These are phyloP conservation scores for Rhingia rostrata DNA, from an alignment of 2,888 invertebrate genomes.

Conservation along the genomic window DNA sequence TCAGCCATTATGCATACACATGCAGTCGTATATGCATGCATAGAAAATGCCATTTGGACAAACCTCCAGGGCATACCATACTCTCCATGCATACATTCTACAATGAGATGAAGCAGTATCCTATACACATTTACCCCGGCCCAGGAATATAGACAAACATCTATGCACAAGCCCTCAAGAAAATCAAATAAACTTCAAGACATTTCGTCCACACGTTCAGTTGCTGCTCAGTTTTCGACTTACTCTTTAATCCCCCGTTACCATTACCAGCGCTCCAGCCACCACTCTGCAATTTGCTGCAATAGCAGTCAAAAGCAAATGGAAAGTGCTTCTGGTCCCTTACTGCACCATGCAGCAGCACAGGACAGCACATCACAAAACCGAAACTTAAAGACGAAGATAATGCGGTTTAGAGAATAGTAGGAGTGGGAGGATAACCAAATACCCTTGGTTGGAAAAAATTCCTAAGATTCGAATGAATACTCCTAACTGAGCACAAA, in stretches of 20 bases:
- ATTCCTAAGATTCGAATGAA: constrained; percentile 41
- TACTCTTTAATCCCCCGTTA: neutral
- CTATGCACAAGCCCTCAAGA: constrained; percentile 48
- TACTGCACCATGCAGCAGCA: constrained; percentile 3
- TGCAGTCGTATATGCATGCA: constrained; percentile 12
- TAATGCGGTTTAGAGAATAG: constrained; percentile 5
- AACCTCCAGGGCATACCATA: constrained; percentile 2
- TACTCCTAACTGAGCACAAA: constrained; percentile 2
- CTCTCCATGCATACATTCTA: neutral
- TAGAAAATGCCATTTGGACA: constrained; percentile 43
- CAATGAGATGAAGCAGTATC: constrained; percentile 14
- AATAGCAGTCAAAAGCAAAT: constrained; percentile 58
- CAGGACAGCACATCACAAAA: neutral
- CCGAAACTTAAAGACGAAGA: constrained; percentile 29
- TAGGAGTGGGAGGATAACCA: neutral
- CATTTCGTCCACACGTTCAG: constrained; percentile 61
- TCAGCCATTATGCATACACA: constrained; percentile 29
- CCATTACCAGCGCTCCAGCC: neutral
- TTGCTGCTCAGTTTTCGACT: constrained; percentile 45
- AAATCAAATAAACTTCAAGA: constrained; percentile 74
- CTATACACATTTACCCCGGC: constrained; percentile 6
- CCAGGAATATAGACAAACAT: constrained; percentile 53
- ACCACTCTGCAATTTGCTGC: constrained; percentile 49
- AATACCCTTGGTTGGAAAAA: constrained; percentile 13
- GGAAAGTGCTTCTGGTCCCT: constrained; percentile 30